Evolutionary conservation across 2,797 vertebrate species (phyloP), one percentile per base, ranked within the genome.

Genomic region (Takifugu ocellatus): DNA sequence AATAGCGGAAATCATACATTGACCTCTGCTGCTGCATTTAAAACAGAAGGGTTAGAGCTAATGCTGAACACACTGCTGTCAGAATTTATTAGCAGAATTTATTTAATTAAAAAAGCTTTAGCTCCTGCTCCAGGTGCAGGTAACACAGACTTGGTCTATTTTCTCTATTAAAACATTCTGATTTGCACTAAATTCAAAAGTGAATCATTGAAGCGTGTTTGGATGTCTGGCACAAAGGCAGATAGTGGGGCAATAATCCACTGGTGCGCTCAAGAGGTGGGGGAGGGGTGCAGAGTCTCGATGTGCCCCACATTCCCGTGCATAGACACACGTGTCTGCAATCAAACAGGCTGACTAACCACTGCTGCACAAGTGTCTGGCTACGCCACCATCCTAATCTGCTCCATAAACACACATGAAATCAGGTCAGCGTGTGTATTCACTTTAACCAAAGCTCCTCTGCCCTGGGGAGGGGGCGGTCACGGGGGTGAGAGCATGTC

Each of bases 381-480:
- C 72, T 46, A 56, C 65, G 66, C 59, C 65, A 72, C 57, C 53
- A 56, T 75, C 53, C 56, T 86, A 86, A 87, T 85, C 82, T 75
- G 66, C 57, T 68, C 59, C 73, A 83, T 70, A 78, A 77, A 80
- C 80, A 85, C 54, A 64, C 55, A 68, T 29, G 1, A 75, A 90
- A 88, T 85, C 75, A 88, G 88, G 89, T 89, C 89, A 88, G 70
- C 60, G 47, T 68, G 75, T 67, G 70, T 42, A 79, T 54, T 66
- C 79, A 70, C 52, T 58, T 56, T 64, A 70, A 63, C 74, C 66
- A 86, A 89, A 87, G 81, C 89, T 77, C 79, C 66, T 84, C 81
- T 75, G 69, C 78, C 74, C 58, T 1, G 2, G 53, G 68, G 64
- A 63, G 54, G 48, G 75, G 84, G 54, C 46, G 63, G 71, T 54